phyloP scores from a whole-genome alignment of 1,140 invertebrate genomes.

The Drosophila kepulauana region DNA sequence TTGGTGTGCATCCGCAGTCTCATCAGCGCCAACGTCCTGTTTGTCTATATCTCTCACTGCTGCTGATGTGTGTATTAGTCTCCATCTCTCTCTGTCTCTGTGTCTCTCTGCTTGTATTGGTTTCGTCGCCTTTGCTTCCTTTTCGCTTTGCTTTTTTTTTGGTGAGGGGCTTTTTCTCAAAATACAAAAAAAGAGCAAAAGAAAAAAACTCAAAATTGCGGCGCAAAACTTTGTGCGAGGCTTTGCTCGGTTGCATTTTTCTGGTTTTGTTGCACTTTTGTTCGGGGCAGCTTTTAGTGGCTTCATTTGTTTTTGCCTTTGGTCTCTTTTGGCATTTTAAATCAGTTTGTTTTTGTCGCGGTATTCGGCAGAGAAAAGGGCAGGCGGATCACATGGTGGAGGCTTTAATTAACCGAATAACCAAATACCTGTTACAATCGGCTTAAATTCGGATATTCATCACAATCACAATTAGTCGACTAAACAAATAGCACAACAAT shows the following conservation, averaged over 20 bases:
- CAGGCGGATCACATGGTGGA: background rate
- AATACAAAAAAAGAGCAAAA: background rate
- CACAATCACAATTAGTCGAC: background rate
- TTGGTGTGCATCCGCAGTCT: conserved; percentile 46
- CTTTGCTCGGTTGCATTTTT: conserved; percentile 43
- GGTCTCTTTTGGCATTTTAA: conserved; percentile 29
- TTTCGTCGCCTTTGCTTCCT: conserved; percentile 38
- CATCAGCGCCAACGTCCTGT: conserved; percentile 19
- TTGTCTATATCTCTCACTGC: conserved; percentile 6
- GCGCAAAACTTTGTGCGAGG: conserved; percentile 36
- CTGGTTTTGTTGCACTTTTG: conserved; percentile 27
- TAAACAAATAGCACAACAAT: background rate
- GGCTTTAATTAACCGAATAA: conserved; percentile 28
- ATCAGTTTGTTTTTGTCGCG: conserved; percentile 18
- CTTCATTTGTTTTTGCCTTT: conserved; percentile 46
- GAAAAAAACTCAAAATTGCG: conserved; percentile 1
- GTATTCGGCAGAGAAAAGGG: background rate
- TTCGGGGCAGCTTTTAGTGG: conserved; percentile 45
- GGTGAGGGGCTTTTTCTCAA: background rate
- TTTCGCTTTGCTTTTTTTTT: background rate
- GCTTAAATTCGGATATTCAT: background rate
- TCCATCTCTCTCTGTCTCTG: conserved; percentile 8
- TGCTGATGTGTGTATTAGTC: conserved; percentile 16
- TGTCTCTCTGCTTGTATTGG: conserved; percentile 31
- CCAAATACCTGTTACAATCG: conserved; percentile 10